Conservation (phyloP, 23 tunicate species). For the Trididemnum nubilum region DNA sequence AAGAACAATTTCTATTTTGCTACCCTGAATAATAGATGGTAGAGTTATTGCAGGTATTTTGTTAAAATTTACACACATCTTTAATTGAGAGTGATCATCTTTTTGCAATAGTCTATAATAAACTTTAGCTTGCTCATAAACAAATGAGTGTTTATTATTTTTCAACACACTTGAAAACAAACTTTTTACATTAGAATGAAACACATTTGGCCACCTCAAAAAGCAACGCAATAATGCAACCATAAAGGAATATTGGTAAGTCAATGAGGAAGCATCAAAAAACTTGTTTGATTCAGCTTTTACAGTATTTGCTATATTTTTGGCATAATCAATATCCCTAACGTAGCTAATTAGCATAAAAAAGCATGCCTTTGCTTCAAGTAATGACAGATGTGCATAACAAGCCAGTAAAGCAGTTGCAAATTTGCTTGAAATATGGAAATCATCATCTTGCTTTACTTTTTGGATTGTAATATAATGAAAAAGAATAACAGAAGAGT, state of each 20-base stretch:
- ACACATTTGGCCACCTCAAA: slow-evolving; percentile 38
- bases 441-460: not conserved
- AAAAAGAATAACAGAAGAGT: not conserved
- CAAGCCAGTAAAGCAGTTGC: not conserved
- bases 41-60: not conserved
- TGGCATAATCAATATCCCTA: not conserved
- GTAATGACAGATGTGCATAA: not conserved
- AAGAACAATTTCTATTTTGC: not conserved
- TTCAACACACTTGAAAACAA: not conserved
- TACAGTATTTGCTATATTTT: not conserved
- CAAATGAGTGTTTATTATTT: not conserved
- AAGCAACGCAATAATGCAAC: not conserved
- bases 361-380: slow-evolving; percentile 17
- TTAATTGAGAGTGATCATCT: slow-evolving; percentile 7
- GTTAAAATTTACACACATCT: not conserved
- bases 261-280: not conserved
- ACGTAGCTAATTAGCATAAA: slow-evolving; percentile 8
- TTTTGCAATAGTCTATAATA: slow-evolving; percentile 28
- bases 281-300: not conserved
- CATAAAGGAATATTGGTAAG: slow-evolving; percentile 10
- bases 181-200: slow-evolving; percentile 20
- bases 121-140: slow-evolving; percentile 35
- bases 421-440: not conserved
- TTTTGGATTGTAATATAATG: not conserved
- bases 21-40: not conserved